A percentile compares a stretch with the other conserved stretches of the same genome.
phyloP scores from a whole-genome alignment of 2,113 vertebrate genomes.

The Gavia stellata region DNA sequence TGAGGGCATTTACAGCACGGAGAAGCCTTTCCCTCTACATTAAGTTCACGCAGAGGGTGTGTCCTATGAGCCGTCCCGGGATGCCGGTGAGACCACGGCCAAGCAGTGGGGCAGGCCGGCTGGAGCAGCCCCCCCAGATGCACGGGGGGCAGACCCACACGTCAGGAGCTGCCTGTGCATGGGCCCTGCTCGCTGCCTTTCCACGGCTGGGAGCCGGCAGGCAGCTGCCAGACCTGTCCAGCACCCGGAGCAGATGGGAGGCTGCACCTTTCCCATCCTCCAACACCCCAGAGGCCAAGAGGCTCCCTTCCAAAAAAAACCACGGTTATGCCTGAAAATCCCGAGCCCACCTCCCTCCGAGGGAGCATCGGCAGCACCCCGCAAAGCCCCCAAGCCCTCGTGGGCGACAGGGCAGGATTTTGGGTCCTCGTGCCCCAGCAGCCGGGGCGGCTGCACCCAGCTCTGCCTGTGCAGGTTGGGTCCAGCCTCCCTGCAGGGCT shows the following conservation, averaged over 20 bases:
- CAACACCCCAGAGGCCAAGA: not conserved
- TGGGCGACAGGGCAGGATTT: not conserved
- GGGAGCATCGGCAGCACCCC: not conserved
- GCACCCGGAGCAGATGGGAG: not conserved
- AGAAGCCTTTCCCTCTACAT: not conserved
- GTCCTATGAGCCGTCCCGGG: rapidly evolving
- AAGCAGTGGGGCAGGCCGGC: not conserved
- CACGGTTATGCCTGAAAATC: rapidly evolving
- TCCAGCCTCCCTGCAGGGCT: not conserved
- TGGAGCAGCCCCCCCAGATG: not conserved
- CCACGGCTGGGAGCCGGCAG: not conserved
- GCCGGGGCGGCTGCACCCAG: not conserved
- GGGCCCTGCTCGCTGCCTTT: not conserved
- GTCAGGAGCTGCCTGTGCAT: not conserved
- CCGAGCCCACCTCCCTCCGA: rapidly evolving
- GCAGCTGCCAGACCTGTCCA: not conserved
- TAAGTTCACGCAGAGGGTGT: rapidly evolving
- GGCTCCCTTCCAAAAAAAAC: not conserved
- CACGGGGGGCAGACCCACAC: not conserved
- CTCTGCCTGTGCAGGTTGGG: not conserved
- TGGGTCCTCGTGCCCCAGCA: not conserved
- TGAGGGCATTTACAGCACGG: rapidly evolving
- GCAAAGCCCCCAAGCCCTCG: not conserved
- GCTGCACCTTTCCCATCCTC: not conserved
- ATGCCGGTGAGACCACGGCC: not conserved